Evolutionary conservation across 1,140 invertebrate genomes (phyloP).

Genomic region (Daktulosphaira vitifoliae): DNA sequence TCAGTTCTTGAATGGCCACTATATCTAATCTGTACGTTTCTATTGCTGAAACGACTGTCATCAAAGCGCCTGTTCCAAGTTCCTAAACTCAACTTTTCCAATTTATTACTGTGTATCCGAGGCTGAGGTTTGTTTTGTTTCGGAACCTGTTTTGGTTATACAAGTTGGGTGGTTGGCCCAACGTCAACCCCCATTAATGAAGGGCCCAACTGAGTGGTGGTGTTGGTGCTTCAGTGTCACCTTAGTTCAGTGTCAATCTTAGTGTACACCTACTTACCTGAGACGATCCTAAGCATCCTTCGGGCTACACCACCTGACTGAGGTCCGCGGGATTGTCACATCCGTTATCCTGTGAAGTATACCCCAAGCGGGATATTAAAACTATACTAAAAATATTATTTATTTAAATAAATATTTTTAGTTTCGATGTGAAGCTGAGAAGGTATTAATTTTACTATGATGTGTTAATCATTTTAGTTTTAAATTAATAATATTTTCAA

Average conservation of each 20-base stretch:
- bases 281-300: not conserved
- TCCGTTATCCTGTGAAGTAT: slow-evolving; percentile 3
- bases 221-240: too few relatives aligned
- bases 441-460: too few relatives aligned
- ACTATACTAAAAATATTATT: too few relatives aligned
- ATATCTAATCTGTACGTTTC: not conserved
- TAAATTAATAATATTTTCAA: too few relatives aligned
- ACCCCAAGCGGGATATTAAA: not conserved
- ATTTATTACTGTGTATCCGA: not conserved
- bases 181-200: not conserved
- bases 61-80: not conserved
- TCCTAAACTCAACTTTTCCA: slow-evolving; percentile 2
- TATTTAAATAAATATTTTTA: too few relatives aligned
- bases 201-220: not conserved
- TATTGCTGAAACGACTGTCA: not conserved
- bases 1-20: not conserved
- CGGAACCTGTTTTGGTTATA: not conserved
- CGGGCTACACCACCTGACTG: not conserved
- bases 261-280: slow-evolving; percentile 2
- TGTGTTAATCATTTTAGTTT: too few relatives aligned
- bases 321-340: slow-evolving; percentile 8
- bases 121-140: not conserved
- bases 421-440: too few relatives aligned
- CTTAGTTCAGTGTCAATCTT: too few relatives aligned
- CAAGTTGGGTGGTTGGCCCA: not conserved